Base-by-base conservation (phyloP, 2,797 vertebrate genomes). In the Sandelia bainsii region DNA sequence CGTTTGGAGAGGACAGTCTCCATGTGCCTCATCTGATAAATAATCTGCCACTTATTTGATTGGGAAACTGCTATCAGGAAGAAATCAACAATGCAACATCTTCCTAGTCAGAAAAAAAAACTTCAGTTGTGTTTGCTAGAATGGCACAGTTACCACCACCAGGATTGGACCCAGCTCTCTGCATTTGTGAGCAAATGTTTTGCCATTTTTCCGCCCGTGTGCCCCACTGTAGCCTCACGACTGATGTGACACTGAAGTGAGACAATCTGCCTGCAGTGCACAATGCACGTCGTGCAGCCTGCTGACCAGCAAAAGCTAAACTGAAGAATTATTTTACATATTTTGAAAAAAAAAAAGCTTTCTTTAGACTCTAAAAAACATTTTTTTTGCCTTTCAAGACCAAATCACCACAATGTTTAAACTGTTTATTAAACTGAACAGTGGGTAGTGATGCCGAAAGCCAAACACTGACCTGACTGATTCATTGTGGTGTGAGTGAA, bases 171-270 rank as follows among this genome's bases (percentile, higher is more conserved):
- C 20, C 13, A 29, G 53, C 54, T 72, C 17, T 69, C 17, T 9
- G 0, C n/a, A 5, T 45, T 54, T 29, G 27, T 46, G 58, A 63
- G 27, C 22, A 22, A 64, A 71, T 73, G 49, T 76, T 79, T 64
- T 51, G 10, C 40, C 61, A 25, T 34, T 39, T 12, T 40, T 57
- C 51, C 14, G 25, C 68, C 52, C 58, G 27, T 39, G 16, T 62
- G 7, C 25, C 34, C 10, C 34, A 37, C 34, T 37, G 3, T 4
- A 37, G 54, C 56, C 56, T 20, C 45, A 57, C 57, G 69, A 13
- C 20, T 29, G 49, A 74, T 60, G 65, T 69, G 62, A 75, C 29
- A 71, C 9, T 3, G 22, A 76, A 66, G 69, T 62, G 42, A 75
- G 50, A 63, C 23, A 19, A 73, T 63, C 60, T 61, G 46, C 75